Evolutionary conservation across 2,888 invertebrate genomes (phyloP), one percentile per base, ranked within the genome.

Genomic region (Acrobasis consociella): DNA sequence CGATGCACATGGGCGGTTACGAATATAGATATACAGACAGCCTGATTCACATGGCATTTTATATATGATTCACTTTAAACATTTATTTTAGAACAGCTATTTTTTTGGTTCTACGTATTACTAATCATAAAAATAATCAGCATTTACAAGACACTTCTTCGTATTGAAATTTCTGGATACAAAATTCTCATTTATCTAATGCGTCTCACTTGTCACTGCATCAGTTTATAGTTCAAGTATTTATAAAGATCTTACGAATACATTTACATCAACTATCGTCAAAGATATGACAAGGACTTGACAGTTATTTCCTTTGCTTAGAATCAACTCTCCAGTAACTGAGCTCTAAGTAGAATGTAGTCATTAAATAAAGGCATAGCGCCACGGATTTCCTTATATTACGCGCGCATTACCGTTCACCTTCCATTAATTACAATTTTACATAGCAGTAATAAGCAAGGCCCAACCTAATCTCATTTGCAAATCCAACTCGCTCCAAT

Each of bases 1-100:
- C 65, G 62, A 66, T 70, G 64, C 62, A 67, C 65, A 68, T 71
- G 69, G 75, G 68, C 68, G 67, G n/a, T 50, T 16, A 11, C 63
- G 22, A 22, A 22, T 22, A 77, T 75, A 71, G 70, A 77, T 71
- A 56, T 56, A 16, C 22, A n/a, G n/a, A 56, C 42, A 5, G 9
- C 16, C 56, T 42, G 17, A 56, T 56, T 42, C 42, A 56, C 15
- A 42, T 17, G 9, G 13, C 11, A 42, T 17, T 56, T 56, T 22
- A 17, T 22, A 42, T 31, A 31, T 39, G 56, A 56, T 42, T 22
- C 42, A 56, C 22, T 15, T n/a, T 39, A 17, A 42, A 42, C 56
- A 39, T 42, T 17, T 46, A 7, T 39, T 22, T 42, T 22, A 22
- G 11, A 15, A 10, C 1, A 5, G 31, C 31, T 7, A 31, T 0